Percentiles rank a stretch among this genome's conserved stretches.
Conservation (phyloP, 2,113 vertebrate species). For the Castor canadensis region DNA sequence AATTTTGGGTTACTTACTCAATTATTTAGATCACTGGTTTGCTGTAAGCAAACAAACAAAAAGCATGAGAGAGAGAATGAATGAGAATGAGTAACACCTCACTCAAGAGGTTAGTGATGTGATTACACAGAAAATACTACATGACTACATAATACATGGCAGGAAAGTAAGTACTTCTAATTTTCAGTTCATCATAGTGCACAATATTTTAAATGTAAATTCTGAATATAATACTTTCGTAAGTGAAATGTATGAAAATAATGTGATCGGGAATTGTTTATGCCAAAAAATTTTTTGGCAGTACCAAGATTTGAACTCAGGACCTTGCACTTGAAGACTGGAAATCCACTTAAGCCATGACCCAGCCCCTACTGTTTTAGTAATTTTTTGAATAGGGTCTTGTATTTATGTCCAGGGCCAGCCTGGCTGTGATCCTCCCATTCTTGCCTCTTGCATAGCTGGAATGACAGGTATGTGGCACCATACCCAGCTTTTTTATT, state of each 20-base stretch:
- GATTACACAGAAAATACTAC: not conserved
- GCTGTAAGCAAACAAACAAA: not conserved
- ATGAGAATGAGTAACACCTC: not conserved
- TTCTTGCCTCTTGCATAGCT: too few relatives aligned
- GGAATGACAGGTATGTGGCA: too few relatives aligned
- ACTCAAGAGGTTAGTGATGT: not conserved
- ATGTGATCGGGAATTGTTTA: not conserved
- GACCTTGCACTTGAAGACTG: too few relatives aligned
- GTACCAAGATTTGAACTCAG: too few relatives aligned
- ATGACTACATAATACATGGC: not conserved
- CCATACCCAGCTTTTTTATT: too few relatives aligned
- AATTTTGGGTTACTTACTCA: not conserved
- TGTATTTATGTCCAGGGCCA: too few relatives aligned
- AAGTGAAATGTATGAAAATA: not conserved
- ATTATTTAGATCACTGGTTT: not conserved
- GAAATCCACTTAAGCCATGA: too few relatives aligned
- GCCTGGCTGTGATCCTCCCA: too few relatives aligned
- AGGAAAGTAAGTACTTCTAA: not conserved
- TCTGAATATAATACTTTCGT: not conserved
- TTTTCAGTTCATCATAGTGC: not conserved
- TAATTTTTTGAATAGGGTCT: too few relatives aligned
- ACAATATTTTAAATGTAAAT: conserved; percentile 11
- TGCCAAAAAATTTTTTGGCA: too few relatives aligned
- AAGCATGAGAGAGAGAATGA: not conserved
- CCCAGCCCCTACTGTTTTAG: too few relatives aligned